These are phyloP conservation scores for Notothenia coriiceps DNA, from an alignment of 2,113 vertebrate genomes.

Conservation along the genomic window DNA sequence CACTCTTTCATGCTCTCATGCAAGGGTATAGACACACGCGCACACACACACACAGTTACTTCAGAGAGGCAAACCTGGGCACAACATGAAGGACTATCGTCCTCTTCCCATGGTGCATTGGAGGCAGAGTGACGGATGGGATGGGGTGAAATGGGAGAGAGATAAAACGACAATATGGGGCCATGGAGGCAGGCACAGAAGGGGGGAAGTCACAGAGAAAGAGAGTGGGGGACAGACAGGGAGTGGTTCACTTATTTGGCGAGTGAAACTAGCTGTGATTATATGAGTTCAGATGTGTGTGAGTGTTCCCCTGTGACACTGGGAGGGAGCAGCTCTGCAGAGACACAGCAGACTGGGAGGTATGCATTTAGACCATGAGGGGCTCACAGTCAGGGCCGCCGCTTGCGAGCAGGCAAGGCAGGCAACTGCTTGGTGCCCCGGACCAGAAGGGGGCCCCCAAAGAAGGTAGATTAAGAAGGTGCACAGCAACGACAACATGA, in stretches of 20 bases:
- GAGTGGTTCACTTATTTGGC: conserved; percentile 61
- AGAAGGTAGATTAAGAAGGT: too few relatives aligned
- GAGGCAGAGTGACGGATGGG: conserved; percentile 67
- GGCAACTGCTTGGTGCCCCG: too few relatives aligned
- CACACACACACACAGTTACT: conserved; percentile 34
- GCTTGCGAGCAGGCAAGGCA: too few relatives aligned
- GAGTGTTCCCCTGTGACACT: conserved; percentile 75
- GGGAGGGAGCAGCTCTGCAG: conserved; percentile 64
- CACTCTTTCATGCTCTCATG: conserved; percentile 49
- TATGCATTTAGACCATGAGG: conserved; percentile 64
- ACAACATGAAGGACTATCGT: conserved; percentile 73
- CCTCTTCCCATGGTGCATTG: conserved; percentile 62
- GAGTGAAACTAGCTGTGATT: conserved; percentile 55
- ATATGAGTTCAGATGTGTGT: conserved; percentile 59
- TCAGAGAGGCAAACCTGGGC: conserved; percentile 75
- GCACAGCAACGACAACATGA: too few relatives aligned
- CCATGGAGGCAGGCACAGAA: conserved; percentile 54
- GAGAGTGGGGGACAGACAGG: conserved; percentile 44
- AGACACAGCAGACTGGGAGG: conserved; percentile 61
- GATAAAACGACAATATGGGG: conserved; percentile 72
- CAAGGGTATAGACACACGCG: conserved; percentile 12
- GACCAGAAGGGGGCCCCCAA: too few relatives aligned
- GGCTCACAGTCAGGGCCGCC: conserved; percentile 30
- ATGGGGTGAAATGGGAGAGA: conserved; percentile 66
- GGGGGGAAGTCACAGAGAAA: conserved; percentile 39